phyloP scores from a whole-genome alignment of 2,888 invertebrate genomes.

The Andrena marginata region DNA sequence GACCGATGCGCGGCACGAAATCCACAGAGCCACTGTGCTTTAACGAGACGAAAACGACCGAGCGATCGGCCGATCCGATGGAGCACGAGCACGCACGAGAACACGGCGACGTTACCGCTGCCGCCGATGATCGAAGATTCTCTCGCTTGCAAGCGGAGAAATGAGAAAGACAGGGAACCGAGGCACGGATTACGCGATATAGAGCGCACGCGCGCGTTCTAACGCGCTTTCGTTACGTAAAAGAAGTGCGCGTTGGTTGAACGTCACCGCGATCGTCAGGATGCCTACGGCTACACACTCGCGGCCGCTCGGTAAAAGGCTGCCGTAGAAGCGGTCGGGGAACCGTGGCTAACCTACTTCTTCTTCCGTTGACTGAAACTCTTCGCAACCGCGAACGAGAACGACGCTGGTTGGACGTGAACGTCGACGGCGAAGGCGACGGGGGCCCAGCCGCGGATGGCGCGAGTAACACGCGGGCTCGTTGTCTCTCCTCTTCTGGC shows the following conservation, averaged over 20 bases:
- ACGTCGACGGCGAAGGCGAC: not conserved
- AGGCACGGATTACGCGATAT: constrained; percentile 55
- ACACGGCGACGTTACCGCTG: constrained; percentile 51
- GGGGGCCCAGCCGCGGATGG: not conserved
- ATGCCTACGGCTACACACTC: constrained; percentile 42
- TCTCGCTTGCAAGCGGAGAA: constrained; percentile 32
- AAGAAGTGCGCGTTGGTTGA: constrained; percentile 76
- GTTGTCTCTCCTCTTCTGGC: constrained; percentile 47
- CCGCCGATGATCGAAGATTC: constrained; percentile 69
- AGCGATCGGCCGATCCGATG: constrained; percentile 61
- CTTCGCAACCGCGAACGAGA: constrained; percentile 30
- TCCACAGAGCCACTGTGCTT: constrained; percentile 28
- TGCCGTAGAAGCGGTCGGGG: constrained; percentile 15
- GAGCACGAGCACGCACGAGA: constrained; percentile 62
- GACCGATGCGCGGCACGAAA: constrained; percentile 27
- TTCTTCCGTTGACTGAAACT: constrained; percentile 49
- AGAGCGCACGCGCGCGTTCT: constrained; percentile 69
- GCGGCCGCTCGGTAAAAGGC: constrained; percentile 40
- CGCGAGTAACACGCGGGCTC: constrained; percentile 38
- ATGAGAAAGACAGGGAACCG: constrained; percentile 46
- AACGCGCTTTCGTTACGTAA: constrained; percentile 77
- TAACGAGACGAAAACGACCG: constrained; percentile 52
- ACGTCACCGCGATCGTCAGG: constrained; percentile 52
- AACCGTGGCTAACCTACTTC: constrained; percentile 26
- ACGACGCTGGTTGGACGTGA: constrained; percentile 23